phyloP scores from a whole-genome alignment of 2,797 vertebrate species.

The Podargus strigoides region DNA sequence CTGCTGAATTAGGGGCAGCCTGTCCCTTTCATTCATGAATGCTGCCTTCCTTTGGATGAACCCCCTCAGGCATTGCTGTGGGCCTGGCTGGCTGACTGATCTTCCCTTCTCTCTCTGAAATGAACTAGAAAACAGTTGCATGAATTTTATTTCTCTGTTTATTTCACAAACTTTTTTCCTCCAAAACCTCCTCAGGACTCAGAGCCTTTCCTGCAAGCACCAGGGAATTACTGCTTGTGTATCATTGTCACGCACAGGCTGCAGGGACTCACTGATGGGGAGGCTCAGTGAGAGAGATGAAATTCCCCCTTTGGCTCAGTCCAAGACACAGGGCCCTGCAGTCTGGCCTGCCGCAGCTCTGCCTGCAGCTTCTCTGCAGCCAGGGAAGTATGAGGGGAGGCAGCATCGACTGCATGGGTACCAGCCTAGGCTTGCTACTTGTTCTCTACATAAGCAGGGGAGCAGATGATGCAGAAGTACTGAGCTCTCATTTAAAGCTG shows the following conservation, averaged over 20 bases:
- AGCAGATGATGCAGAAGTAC: background rate
- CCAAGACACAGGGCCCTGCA: fast-evolving
- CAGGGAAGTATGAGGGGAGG: background rate
- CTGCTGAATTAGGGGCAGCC: background rate
- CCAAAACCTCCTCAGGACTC: background rate
- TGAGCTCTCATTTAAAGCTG: background rate
- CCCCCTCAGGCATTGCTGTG: background rate
- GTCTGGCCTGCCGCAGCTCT: background rate
- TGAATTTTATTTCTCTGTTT: background rate
- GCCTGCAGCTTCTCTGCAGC: background rate
- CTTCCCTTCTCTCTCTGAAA: background rate
- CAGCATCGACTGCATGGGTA: background rate
- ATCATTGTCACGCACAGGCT: background rate
- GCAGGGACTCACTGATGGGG: background rate
- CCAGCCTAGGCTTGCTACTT: background rate
- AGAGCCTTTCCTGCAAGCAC: background rate
- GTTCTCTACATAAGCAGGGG: background rate
- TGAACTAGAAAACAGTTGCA: background rate
- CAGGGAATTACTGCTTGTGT: background rate
- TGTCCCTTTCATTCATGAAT: background rate
- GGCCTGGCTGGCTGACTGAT: background rate
- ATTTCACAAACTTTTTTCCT: background rate
- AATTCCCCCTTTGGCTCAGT: background rate
- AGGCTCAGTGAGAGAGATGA: background rate
- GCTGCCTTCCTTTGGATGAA: background rate